Percentiles rank a stretch among this genome's conserved stretches.
These are phyloP conservation scores for Orgyia antiqua DNA, from an alignment of 2,888 invertebrate species.

Conservation along the genomic window DNA sequence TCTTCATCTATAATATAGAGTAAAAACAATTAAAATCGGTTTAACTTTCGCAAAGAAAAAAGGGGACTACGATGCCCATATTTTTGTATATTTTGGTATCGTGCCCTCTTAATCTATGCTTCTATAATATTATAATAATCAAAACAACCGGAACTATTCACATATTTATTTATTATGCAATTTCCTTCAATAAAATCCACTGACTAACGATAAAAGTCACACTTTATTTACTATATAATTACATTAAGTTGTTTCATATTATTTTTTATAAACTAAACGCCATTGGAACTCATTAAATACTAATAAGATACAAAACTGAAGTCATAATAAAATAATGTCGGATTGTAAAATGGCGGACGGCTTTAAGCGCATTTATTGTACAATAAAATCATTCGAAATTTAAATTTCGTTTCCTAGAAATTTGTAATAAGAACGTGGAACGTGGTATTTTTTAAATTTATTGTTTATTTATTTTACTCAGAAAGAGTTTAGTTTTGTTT, in stretches of 20 bases:
- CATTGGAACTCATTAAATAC: slow-evolving; percentile 21
- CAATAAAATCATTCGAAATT: slow-evolving; percentile 42
- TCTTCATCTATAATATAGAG: too few relatives aligned
- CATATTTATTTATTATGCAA: too few relatives aligned
- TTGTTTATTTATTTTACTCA: slow-evolving; percentile 40
- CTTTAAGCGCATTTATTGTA: slow-evolving; percentile 37
- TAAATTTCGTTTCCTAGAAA: slow-evolving; percentile 44
- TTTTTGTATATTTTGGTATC: too few relatives aligned
- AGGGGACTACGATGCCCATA: too few relatives aligned
- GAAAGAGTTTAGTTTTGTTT: slow-evolving; percentile 22
- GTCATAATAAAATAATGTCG: slow-evolving; percentile 38
- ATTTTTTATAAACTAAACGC: slow-evolving; percentile 13
- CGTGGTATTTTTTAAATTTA: slow-evolving; percentile 26
- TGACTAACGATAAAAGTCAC: slow-evolving; percentile 1
- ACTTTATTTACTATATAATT: not conserved
- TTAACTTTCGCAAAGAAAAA: too few relatives aligned
- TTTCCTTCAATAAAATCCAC: not conserved
- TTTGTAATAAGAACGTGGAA: slow-evolving; percentile 41
- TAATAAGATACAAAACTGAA: slow-evolving; percentile 31
- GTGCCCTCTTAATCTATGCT: too few relatives aligned
- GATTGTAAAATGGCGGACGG: slow-evolving; percentile 33
- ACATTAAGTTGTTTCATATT: not conserved
- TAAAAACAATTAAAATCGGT: too few relatives aligned
- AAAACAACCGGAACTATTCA: too few relatives aligned
- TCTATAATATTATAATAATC: too few relatives aligned